Percentiles rank a stretch among this genome's conserved stretches.
These are phyloP conservation scores for Gorsachius goisagi DNA, from an alignment of 2,113 vertebrate species.

Conservation along the genomic window DNA sequence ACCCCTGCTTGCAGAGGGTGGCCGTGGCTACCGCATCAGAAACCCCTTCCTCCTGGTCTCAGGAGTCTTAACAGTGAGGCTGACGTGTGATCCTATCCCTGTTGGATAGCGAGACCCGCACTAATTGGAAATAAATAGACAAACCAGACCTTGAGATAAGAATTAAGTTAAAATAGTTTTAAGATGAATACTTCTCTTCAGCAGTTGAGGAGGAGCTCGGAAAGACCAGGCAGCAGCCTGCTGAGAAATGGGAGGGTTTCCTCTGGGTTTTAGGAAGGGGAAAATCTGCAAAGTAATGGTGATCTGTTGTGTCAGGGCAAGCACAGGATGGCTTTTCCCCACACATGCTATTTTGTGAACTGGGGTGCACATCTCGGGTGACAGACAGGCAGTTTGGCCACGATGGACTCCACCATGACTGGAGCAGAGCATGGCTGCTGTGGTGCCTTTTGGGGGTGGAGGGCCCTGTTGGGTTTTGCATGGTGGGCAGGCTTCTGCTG, in stretches of 20 bases:
- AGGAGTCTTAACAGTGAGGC: background rate
- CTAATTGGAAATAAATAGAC: background rate
- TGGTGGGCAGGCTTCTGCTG: background rate
- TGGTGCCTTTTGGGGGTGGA: background rate
- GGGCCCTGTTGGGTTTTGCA: background rate
- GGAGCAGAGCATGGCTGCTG: background rate
- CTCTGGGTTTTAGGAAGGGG: background rate
- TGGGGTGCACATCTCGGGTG: background rate
- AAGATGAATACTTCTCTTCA: background rate
- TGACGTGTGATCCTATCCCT: background rate
- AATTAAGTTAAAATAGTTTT: background rate
- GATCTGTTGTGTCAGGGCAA: background rate
- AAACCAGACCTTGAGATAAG: background rate
- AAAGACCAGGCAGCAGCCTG: background rate
- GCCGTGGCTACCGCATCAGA: background rate
- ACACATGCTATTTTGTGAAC: background rate
- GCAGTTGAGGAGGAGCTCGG: background rate
- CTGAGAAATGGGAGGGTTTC: background rate
- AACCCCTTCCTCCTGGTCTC: background rate
- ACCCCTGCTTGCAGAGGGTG: background rate
- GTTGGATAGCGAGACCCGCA: rapidly evolving
- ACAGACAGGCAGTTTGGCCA: background rate
- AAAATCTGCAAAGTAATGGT: background rate
- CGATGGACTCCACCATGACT: rapidly evolving
- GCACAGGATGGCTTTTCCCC: background rate